A percentile compares a stretch with the other conserved stretches of the same genome.
These are phyloP conservation scores for Drosophila algonquin DNA, from an alignment of 2,888 invertebrate species.

Conservation along the genomic window DNA sequence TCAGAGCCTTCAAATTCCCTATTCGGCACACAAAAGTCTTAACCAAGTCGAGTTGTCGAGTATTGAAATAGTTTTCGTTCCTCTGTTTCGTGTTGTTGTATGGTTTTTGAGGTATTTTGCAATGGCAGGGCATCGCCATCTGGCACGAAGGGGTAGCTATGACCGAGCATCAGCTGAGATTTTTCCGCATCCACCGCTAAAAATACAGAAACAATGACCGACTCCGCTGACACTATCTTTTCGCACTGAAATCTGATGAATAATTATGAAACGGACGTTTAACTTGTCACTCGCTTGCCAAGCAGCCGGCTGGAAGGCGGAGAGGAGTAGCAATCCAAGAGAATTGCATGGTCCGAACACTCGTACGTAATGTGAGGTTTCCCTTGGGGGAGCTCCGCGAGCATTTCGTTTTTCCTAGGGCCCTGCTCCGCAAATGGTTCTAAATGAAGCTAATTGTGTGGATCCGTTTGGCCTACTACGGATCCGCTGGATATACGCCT, in stretches of 20 bases:
- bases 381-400: background rate
- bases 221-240: conserved; percentile 18
- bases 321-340: background rate
- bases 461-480: conserved; percentile 57
- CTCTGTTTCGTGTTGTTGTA: background rate
- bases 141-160: conserved; percentile 12
- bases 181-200: conserved; percentile 41
- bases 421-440: conserved; percentile 41
- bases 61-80: conserved; percentile 42
- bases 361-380: conserved; percentile 14
- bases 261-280: conserved; percentile 76
- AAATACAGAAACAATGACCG: conserved; percentile 16
- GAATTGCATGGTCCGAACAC: background rate
- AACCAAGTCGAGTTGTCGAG: conserved; percentile 13
- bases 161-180: conserved; percentile 19
- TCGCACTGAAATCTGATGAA: conserved; percentile 68
- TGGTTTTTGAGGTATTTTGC: conserved; percentile 17
- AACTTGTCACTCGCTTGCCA: conserved; percentile 68
- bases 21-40: conserved; percentile 25
- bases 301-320: background rate
- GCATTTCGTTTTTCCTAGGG: conserved; percentile 10
- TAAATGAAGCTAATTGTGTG: conserved; percentile 35
- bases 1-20: conserved; percentile 33
- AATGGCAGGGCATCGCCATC: conserved; percentile 25
- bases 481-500: background rate